A percentile compares a stretch with the other conserved stretches of the same genome.
Evolutionary conservation across 2,888 invertebrate species (phyloP).

Genomic region (Dyspetes luteomarginatus): DNA sequence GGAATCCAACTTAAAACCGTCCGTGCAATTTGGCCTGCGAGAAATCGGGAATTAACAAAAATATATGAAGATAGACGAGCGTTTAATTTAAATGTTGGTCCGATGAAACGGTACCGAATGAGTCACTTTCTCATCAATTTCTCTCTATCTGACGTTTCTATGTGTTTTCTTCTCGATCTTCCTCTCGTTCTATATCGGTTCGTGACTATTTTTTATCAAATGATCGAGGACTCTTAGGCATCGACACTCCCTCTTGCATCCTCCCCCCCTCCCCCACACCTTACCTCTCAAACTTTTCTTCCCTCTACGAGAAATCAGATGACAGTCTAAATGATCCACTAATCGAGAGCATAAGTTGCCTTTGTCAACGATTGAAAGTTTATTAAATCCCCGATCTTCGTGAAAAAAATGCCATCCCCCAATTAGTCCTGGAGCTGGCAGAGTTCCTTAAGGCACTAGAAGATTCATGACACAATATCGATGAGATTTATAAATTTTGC

Average conservation of each 20-base stretch:
- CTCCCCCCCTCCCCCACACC: not conserved
- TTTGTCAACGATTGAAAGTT: slow-evolving; percentile 62
- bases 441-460: too few species aligned
- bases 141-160: slow-evolving; percentile 44
- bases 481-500: too few species aligned
- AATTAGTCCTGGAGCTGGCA: too few species aligned
- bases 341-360: slow-evolving; percentile 56
- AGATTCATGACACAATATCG: too few species aligned
- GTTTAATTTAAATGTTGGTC: slow-evolving; percentile 18
- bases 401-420: too few species aligned
- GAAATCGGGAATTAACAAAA: not conserved
- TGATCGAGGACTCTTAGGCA: slow-evolving; percentile 38
- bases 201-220: slow-evolving; percentile 13
- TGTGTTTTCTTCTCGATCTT: not conserved
- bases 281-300: slow-evolving; percentile 48
- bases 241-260: not conserved
- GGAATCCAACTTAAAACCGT: slow-evolving; percentile 23
- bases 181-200: slow-evolving; percentile 13
- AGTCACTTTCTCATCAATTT: slow-evolving; percentile 58
- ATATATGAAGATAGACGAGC: not conserved
- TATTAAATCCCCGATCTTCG: slow-evolving; percentile 50
- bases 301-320: slow-evolving; percentile 49
- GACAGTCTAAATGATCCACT: slow-evolving; percentile 38
- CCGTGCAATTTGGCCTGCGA: slow-evolving; percentile 30
- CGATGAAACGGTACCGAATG: slow-evolving; percentile 49